These are phyloP conservation scores for Lymantria dispar DNA, from an alignment of 2,888 invertebrate species.

Conservation along the genomic window DNA sequence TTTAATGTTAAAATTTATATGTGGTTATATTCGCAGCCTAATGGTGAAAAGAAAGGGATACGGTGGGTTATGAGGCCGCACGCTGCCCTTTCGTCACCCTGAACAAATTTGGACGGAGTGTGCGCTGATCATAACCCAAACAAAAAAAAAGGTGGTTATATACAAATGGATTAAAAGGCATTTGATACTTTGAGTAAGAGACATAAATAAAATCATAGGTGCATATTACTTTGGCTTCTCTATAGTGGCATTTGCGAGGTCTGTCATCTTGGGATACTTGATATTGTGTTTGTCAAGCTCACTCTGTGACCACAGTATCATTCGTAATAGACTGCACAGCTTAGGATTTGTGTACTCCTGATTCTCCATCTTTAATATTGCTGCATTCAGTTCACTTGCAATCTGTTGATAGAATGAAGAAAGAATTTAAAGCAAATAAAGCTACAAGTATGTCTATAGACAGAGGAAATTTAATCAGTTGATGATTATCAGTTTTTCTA, in stretches of 20 bases:
- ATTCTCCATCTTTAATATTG: conserved; percentile 97
- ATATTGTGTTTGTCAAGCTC: conserved; percentile 96
- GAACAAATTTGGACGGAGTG: too few species aligned
- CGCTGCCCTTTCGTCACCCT: too few species aligned
- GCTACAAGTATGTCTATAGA: too few species aligned
- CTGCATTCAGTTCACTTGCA: conserved; percentile 98
- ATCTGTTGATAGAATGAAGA: conserved; percentile 79
- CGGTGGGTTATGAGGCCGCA: too few species aligned
- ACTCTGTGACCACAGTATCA: conserved; percentile 97
- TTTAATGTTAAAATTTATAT: too few species aligned
- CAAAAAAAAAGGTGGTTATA: too few species aligned
- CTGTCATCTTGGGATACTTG: conserved; percentile 97
- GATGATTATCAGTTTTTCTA: too few species aligned
- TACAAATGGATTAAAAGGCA: conserved; percentile 31
- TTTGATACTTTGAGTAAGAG: background rate
- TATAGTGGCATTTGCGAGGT: conserved; percentile 92
- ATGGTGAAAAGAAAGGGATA: background rate
- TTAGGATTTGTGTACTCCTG: conserved; percentile 95
- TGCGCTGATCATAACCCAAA: too few species aligned
- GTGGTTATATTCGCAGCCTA: background rate
- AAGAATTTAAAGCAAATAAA: too few species aligned
- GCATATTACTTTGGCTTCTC: conserved; percentile 85
- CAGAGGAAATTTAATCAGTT: too few species aligned
- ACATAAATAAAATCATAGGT: conserved; percentile 1
- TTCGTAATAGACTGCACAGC: conserved; percentile 93